Evolutionary conservation across 2,888 invertebrate species (phyloP), one percentile per base, ranked within the genome.

Genomic region (Pherbina coryleti): DNA sequence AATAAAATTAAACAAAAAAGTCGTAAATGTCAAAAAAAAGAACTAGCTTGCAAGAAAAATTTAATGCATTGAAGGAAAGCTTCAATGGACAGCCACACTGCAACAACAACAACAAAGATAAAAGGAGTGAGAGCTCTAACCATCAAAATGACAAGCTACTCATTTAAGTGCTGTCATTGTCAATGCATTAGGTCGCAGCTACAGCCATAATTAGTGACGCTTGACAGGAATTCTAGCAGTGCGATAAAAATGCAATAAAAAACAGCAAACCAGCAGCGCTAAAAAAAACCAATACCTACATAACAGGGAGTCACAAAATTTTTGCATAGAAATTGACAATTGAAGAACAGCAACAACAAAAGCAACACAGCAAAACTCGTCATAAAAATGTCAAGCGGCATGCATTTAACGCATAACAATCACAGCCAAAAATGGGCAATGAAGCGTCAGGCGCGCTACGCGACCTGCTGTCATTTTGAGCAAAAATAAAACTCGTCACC

Each of bases 161-260:
- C 69, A 28, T 51, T 28, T 17, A 25, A 25, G 22, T 31, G 28
- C 34, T 34, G 31, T 55, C 34, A 53, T 14, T 31, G 11, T 72
- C 72, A 72, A 72, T 22, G 72, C 72, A 55, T 71, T 71, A 5
- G 71, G 55, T n/a, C 7, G 53, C 71, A 19, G 19, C 55, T 57
- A 55, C 34, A 55, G 34, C 22, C 76, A 79, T 81, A 88, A 88
- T 87, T 87, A 85, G 87, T 84, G 82, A 86, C 83, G 87, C 84
- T 82, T 83, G 82, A 83, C 77, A 82, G 82, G 77, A 80, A 80
- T 79, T 82, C 82, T 82, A 80, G 80, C 79, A 82, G 82, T 81
- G 83, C 83, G 83, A 87, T 86, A 86, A 86, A 86, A 85, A 82
- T 83, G 85, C 84, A 83, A 86, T 86, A 88, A 86, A 87, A 85